Evolutionary conservation across 2,888 invertebrate species (phyloP).

Genomic region (Drosophila siamana): DNA sequence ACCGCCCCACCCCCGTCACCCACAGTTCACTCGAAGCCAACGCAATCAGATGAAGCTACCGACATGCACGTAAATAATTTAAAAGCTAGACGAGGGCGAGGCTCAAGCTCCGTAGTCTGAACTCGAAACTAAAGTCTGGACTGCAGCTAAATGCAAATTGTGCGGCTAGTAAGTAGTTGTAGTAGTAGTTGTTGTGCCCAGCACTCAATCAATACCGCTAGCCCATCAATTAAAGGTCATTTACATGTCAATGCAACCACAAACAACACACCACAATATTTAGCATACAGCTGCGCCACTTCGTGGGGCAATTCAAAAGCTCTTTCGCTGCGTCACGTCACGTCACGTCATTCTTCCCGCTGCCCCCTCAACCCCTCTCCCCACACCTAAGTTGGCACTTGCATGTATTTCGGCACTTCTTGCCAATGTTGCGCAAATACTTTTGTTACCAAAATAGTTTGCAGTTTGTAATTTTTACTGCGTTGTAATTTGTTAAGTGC

Average conservation of each 20-base stretch:
- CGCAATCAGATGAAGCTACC: conserved; percentile 70
- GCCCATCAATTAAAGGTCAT: conserved; percentile 79
- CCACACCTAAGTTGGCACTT: too few species aligned
- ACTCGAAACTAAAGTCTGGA: conserved; percentile 3
- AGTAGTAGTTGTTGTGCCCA: neutral
- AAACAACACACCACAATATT: conserved; percentile 35
- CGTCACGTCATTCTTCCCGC: conserved; percentile 56
- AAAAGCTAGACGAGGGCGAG: conserved; percentile 45
- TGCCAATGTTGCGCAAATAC: conserved; percentile 44
- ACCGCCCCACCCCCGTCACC: neutral
- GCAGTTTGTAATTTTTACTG: conserved; percentile 75
- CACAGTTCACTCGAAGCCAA: neutral
- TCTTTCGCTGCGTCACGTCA: conserved; percentile 12
- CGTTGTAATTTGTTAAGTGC: conserved; percentile 76
- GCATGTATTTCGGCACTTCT: conserved; percentile 39
- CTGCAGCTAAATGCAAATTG: conserved; percentile 67
- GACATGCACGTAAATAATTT: conserved; percentile 74
- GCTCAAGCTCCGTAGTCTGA: neutral
- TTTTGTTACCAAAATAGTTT: conserved; percentile 60
- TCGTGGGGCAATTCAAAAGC: conserved; percentile 56
- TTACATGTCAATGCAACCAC: conserved; percentile 75
- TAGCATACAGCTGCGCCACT: conserved; percentile 40
- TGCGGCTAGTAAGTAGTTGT: conserved; percentile 18
- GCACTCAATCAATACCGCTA: conserved; percentile 69
- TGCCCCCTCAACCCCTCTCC: too few species aligned